These are phyloP conservation scores for Volucella bombylans DNA, from an alignment of 2,888 invertebrate genomes.

Conservation along the genomic window DNA sequence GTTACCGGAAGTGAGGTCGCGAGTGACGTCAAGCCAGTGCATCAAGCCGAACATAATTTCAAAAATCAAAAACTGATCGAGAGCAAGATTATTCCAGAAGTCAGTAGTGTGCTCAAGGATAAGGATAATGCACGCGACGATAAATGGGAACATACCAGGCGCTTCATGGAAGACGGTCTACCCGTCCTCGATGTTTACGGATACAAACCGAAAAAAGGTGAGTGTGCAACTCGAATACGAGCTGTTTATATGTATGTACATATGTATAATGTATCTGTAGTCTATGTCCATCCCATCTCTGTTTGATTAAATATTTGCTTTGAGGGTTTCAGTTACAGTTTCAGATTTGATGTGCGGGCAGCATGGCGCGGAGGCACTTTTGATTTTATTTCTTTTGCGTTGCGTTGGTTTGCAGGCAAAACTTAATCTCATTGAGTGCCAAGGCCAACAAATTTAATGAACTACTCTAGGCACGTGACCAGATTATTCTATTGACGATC, in stretches of 20 bases:
- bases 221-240: slow-evolving; percentile 66
- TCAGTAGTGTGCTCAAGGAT: slow-evolving; percentile 71
- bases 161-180: slow-evolving; percentile 81
- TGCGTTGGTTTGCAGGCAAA: slow-evolving; percentile 33
- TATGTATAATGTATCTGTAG: slow-evolving; percentile 2
- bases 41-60: slow-evolving; percentile 79
- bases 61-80: slow-evolving; percentile 81
- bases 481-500: slow-evolving; percentile 66
- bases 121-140: slow-evolving; percentile 78
- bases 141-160: slow-evolving; percentile 80
- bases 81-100: slow-evolving; percentile 81
- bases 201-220: slow-evolving; percentile 80
- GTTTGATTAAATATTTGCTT: too few relatives aligned
- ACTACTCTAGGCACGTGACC: slow-evolving; percentile 64
- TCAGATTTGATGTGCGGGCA: slow-evolving; percentile 3
- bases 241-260: slow-evolving; percentile 5
- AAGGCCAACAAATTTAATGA: slow-evolving; percentile 70
- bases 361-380: neutral
- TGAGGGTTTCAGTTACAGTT: too few relatives aligned
- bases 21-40: slow-evolving; percentile 62
- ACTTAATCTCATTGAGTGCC: slow-evolving; percentile 66
- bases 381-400: slow-evolving; percentile 26
- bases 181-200: slow-evolving; percentile 81
- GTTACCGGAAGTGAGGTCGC: slow-evolving; percentile 72
- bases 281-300: neutral